Base-by-base conservation (phyloP, 2,113 vertebrate genomes). In the Desmodus rotundus region DNA sequence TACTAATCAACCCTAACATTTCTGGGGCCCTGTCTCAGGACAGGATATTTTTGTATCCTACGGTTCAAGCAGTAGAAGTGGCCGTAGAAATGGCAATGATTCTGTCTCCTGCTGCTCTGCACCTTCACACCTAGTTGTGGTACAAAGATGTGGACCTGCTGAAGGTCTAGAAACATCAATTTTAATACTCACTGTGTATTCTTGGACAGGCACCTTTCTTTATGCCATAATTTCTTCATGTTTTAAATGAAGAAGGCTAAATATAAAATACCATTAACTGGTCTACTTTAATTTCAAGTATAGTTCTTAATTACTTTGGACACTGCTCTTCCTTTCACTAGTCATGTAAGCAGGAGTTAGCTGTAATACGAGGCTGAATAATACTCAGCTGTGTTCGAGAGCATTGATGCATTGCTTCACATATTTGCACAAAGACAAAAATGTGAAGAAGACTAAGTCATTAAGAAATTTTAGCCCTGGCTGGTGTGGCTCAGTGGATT, bases 361-460 rank as follows among this genome's bases (percentile, higher is more conserved):
- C n/a, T 38, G 0, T 68, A 28, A 26, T 36, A n/a, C 13, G 67
- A 58, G 54, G 15, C 28, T 91, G 65, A 54, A 1, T 96, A 87
- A n/a, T 45, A 12, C 16, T 52, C 14, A 36, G 11, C 47, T 74
- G 0, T 87, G n/a, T 84, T 93, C 50, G 22, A 63, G 77, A 78
- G 14, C 84, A 28, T 31, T 95, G 22, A 41, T 81, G 17, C n/a
- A 26, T 16, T 87, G 17, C 31, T 88, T 92, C 52, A 47, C 70
- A 9, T 72, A 33, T 96, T 96, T 90, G 76, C 80, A 52, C 86
- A 86, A 52, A 82, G 72, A 33, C 65, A 80, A 77, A 95, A 36
- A 72, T 80, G 1, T 67, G 73, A 80, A 80, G 61, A 68, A 36
- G 41, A 43, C 19, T 72, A 38, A 89, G 47, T 92, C 43, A 45